Evolutionary conservation across 2,113 vertebrate species (phyloP).

Genomic region (Ibidorhyncha struthersii): DNA sequence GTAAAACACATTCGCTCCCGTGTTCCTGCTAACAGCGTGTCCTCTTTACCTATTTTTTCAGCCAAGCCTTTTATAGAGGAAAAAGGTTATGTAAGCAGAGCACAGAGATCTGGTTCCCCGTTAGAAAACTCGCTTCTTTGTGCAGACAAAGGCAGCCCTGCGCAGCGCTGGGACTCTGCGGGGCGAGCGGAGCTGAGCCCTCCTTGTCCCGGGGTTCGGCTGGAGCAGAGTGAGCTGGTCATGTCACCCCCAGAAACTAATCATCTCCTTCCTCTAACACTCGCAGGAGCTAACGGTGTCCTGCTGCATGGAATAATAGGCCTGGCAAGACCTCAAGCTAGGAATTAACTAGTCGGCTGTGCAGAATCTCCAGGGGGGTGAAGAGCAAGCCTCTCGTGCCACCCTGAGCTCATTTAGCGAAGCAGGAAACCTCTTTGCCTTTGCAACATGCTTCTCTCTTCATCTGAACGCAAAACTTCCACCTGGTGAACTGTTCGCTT

Average conservation of each 20-base stretch:
- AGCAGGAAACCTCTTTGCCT: background rate
- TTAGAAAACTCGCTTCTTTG: background rate
- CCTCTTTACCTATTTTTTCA: background rate
- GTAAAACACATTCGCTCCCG: rapidly evolving
- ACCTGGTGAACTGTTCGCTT: background rate
- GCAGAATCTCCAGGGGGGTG: background rate
- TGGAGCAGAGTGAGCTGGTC: background rate
- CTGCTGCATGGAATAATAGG: background rate
- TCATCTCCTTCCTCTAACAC: background rate
- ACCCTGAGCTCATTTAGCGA: background rate
- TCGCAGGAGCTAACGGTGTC: background rate
- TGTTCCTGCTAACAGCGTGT: background rate
- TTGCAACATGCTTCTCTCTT: background rate
- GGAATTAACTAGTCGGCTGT: background rate
- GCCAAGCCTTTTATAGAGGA: background rate
- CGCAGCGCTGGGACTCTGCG: background rate
- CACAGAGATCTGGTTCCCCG: background rate
- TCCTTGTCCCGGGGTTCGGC: background rate
- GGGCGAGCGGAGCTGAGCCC: background rate
- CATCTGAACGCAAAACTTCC: background rate
- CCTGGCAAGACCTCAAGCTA: background rate
- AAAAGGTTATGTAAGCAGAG: background rate
- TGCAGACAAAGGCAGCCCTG: background rate
- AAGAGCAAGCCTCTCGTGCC: background rate
- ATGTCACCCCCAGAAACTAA: background rate